Conservation (phyloP, 2,888 invertebrate genomes). For the Macrosoma leucophasiata region DNA sequence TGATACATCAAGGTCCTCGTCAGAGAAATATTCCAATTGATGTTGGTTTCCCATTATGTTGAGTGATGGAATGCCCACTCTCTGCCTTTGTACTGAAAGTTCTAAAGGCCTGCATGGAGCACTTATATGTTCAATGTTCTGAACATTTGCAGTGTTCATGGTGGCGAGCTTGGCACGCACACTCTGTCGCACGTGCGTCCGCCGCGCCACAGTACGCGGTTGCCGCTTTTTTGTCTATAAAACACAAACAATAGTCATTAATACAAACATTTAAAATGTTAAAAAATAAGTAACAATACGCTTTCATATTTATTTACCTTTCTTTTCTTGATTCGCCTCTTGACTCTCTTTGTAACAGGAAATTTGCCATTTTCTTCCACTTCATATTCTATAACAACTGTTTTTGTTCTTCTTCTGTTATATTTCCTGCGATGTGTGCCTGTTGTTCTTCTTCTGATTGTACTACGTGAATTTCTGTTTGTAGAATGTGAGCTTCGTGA, state of each 20-base stretch:
- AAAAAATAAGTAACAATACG: background rate
- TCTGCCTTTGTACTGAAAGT: conserved; percentile 29
- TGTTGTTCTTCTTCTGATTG: conserved; percentile 22
- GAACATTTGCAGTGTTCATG: conserved; percentile 22
- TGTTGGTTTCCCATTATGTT: conserved; percentile 80
- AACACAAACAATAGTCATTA: background rate
- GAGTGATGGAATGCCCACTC: conserved; percentile 43
- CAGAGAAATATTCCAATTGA: conserved; percentile 82
- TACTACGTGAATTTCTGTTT: conserved; percentile 12
- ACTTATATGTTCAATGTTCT: no score
- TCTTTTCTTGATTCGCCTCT: conserved; percentile 51
- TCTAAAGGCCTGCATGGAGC: no score
- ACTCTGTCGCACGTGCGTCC: conserved; percentile 51
- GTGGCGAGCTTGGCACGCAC: conserved; percentile 51
- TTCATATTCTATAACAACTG: conserved; percentile 81
- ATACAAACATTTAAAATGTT: background rate
- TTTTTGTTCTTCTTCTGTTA: conserved; percentile 64
- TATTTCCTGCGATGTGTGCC: conserved; percentile 42
- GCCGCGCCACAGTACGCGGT: conserved; percentile 61
- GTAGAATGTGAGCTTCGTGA: conserved; percentile 27
- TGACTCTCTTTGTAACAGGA: conserved; percentile 71
- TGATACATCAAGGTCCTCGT: conserved; percentile 50
- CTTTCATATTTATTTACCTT: conserved; percentile 36
- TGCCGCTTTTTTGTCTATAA: conserved; percentile 39
- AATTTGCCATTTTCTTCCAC: conserved; percentile 78